Percentiles rank a stretch among this genome's conserved stretches.
Conservation (phyloP, 2,113 vertebrate genomes). For the Camelus dromedarius region DNA sequence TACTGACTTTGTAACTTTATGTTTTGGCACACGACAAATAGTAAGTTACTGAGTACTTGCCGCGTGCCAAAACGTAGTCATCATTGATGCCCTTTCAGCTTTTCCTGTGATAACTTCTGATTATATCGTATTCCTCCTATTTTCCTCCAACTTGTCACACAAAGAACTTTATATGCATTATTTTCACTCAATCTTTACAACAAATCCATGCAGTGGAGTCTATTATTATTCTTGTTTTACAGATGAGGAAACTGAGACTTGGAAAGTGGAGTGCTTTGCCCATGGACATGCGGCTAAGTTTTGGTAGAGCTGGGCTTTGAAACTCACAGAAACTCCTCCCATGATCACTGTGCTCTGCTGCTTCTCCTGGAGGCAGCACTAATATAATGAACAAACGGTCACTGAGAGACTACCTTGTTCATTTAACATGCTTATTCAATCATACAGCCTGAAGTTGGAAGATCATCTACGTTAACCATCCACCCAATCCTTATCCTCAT, state of each 20-base stretch:
- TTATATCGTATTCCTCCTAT: not conserved
- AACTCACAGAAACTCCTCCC: not conserved
- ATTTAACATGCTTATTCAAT: not conserved
- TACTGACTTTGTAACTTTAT: too few relatives aligned
- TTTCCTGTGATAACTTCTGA: not conserved
- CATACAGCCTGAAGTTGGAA: not conserved
- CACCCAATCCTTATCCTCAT: not conserved
- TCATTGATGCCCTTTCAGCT: not conserved
- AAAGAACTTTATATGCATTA: not conserved
- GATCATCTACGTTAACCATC: not conserved
- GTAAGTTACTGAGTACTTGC: not conserved
- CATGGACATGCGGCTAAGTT: not conserved
- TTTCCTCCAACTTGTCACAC: not conserved
- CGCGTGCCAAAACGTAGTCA: not conserved
- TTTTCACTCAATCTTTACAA: not conserved
- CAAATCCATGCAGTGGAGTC: not conserved
- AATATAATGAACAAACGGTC: not conserved
- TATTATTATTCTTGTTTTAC: not conserved
- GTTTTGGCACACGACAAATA: too few relatives aligned
- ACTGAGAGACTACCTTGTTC: not conserved
- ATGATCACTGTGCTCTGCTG: not conserved
- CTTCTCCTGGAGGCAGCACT: not conserved
- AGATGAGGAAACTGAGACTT: slow-evolving; percentile 11
- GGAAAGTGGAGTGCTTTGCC: not conserved
- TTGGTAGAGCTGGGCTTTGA: not conserved